Percentiles rank a stretch among this genome's conserved stretches.
Conservation (phyloP, 2,888 invertebrate genomes). For the Dryomyza anilis region DNA sequence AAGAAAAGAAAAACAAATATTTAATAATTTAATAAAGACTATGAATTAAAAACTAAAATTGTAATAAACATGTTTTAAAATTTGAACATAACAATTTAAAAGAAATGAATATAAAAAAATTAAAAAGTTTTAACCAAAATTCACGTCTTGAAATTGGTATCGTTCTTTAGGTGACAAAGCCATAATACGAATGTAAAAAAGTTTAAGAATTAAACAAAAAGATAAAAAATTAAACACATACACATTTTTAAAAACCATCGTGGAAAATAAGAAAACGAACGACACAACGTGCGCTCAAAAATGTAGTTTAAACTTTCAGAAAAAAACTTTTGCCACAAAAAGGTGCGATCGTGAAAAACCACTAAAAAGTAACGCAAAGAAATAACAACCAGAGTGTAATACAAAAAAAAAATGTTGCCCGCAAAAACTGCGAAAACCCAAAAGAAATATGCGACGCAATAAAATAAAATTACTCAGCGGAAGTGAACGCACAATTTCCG, state of each 20-base stretch:
- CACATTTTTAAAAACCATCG: no score
- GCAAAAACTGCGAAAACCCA: not conserved
- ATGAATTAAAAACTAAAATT: not conserved
- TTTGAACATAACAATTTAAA: no score
- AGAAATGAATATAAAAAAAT: no score
- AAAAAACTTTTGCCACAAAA: no score
- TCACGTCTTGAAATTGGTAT: conserved; percentile 1
- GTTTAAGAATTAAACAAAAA: not conserved
- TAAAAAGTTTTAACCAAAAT: no score
- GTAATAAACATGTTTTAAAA: no score
- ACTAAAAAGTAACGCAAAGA: not conserved
- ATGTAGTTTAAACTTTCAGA: no score
- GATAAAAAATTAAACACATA: no score
- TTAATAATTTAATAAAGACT: not conserved
- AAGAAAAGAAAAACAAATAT: no score
- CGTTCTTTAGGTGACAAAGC: conserved; percentile 3
- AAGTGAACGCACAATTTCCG: conserved; percentile 9
- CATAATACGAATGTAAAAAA: not conserved
- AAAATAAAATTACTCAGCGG: conserved; percentile 12
- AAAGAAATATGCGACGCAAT: conserved; percentile 6
- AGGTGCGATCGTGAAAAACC: no score
- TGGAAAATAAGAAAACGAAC: no score
- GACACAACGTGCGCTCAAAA: no score
- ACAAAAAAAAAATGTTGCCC: not conserved
- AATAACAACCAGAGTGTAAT: not conserved